Evolutionary conservation across 2,113 vertebrate genomes (phyloP).

Genomic region (Talpa occidentalis): DNA sequence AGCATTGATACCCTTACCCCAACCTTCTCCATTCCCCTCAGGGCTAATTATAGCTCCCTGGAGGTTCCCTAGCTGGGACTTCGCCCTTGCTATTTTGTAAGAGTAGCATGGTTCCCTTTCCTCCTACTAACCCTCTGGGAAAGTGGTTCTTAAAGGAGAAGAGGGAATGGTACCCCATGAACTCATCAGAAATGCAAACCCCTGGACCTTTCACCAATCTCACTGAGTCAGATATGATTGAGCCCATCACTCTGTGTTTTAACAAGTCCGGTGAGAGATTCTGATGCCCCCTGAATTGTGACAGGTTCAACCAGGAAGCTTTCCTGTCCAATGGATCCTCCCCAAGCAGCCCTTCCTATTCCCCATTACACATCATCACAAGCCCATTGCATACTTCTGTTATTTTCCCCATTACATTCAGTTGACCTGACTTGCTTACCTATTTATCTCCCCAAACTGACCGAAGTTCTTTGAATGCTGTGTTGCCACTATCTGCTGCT

Average conservation of each 20-base stretch:
- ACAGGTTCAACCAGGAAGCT: neutral
- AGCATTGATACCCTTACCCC: fast-evolving
- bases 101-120: neutral
- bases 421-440: neutral
- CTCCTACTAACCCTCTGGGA: neutral
- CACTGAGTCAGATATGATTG: neutral
- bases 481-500: neutral
- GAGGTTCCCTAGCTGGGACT: no score
- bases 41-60: neutral
- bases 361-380: neutral
- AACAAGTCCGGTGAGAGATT: neutral
- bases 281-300: neutral
- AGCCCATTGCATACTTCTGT: neutral
- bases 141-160: neutral
- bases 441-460: neutral
- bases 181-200: neutral
- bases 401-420: neutral
- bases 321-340: neutral
- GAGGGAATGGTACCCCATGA: neutral
- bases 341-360: neutral
- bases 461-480: neutral
- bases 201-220: neutral
- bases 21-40: neutral
- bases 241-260: neutral
- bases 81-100: neutral